phyloP scores from a whole-genome alignment of 2,113 vertebrate genomes.

The Carollia perspicillata region DNA sequence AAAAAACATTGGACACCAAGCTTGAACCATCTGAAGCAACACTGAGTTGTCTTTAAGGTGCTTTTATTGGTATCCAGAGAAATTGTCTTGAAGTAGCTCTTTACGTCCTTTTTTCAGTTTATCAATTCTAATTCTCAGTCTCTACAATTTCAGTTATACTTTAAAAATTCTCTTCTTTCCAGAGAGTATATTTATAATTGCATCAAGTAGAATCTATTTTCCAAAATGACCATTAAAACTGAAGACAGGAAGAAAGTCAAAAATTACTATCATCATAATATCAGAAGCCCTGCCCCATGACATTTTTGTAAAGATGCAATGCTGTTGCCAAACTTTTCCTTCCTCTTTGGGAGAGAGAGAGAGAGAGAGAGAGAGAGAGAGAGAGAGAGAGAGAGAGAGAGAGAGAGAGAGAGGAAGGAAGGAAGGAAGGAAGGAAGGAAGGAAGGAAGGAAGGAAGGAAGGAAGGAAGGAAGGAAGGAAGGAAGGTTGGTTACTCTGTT shows the following conservation, averaged over 20 bases:
- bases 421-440: background rate
- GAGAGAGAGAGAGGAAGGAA: background rate
- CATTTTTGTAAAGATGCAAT: background rate
- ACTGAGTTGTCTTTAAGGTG: background rate
- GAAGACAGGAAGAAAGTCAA: background rate
- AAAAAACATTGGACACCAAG: background rate
- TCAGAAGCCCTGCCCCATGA: background rate
- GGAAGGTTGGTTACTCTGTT: background rate
- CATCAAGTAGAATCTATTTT: background rate
- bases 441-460: background rate
- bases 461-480: background rate
- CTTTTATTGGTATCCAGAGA: background rate
- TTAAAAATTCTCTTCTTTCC: background rate
- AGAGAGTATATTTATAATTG: background rate
- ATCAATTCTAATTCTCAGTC: conserved; percentile 7
- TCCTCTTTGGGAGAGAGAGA: background rate
- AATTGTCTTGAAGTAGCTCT: background rate
- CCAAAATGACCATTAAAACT: background rate
- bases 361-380: background rate
- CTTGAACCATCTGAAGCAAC: background rate
- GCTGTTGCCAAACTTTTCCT: background rate
- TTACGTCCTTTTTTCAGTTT: conserved; percentile 2
- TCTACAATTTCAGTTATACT: background rate
- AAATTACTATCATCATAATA: background rate
- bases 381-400: background rate